A percentile compares a stretch with the other conserved stretches of the same genome.
Conservation (phyloP, 2,797 vertebrate species). For the Hydrocynus forskahlii region DNA sequence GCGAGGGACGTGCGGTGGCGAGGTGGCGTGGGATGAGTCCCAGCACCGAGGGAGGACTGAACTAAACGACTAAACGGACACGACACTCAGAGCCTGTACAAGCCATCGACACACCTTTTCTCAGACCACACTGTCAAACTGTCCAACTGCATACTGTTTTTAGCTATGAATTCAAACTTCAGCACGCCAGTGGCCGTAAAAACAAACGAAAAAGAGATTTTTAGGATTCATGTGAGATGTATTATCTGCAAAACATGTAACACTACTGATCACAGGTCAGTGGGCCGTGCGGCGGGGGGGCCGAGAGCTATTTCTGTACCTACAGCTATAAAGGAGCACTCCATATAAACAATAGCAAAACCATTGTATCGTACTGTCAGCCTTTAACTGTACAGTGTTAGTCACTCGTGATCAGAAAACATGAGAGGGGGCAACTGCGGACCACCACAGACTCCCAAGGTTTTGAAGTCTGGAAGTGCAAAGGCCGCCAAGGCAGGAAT, state of each 20-base stretch:
- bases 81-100: slow-evolving; percentile 54
- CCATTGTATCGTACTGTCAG: slow-evolving; percentile 40
- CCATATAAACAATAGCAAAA: slow-evolving; percentile 35
- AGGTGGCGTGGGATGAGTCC: slow-evolving; percentile 39
- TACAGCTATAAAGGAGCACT: slow-evolving; percentile 32
- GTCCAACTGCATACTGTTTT: slow-evolving; percentile 24
- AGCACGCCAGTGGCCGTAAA: neutral
- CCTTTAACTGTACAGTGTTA: slow-evolving; percentile 33
- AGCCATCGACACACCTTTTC: slow-evolving; percentile 47
- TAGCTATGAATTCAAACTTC: slow-evolving; percentile 24
- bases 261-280: neutral
- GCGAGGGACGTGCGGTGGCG: neutral
- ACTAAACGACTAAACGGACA: slow-evolving; percentile 48
- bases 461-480: slow-evolving; percentile 10
- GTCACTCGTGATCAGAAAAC: slow-evolving; percentile 33
- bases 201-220: neutral
- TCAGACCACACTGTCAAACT: slow-evolving; percentile 41
- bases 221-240: neutral
- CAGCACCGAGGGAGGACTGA: slow-evolving; percentile 51
- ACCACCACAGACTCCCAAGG: slow-evolving; percentile 7
- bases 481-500: slow-evolving; percentile 45
- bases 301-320: slow-evolving; percentile 19
- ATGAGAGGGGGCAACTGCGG: slow-evolving; percentile 10
- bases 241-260: slow-evolving; percentile 25
- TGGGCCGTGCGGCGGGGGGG: neutral